A percentile compares a stretch with the other conserved stretches of the same genome.
Conservation (phyloP, 2,113 vertebrate species). For the Thunnus maccoyii region DNA sequence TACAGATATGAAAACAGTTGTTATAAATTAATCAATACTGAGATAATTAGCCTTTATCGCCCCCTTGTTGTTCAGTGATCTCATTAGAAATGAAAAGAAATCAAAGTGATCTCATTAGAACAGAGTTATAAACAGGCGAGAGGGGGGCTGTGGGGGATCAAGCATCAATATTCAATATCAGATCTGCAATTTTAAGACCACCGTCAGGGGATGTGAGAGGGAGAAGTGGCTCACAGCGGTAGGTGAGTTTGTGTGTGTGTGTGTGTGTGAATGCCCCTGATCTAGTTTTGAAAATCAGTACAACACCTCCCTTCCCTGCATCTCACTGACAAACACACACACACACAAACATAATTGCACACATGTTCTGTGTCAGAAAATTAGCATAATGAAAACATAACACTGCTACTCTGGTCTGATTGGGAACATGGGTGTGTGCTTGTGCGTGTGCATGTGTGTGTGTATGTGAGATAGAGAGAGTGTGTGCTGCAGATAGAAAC, state of each 20-base stretch:
- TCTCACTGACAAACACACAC: constrained; percentile 17
- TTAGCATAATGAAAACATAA: constrained; percentile 38
- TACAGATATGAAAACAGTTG: constrained; percentile 65
- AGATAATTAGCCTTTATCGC: constrained; percentile 72
- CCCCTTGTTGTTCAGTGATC: constrained; percentile 61
- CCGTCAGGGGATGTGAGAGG: constrained; percentile 29
- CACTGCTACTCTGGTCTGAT: constrained; percentile 1
- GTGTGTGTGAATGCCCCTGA: constrained; percentile 47
- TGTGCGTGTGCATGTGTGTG: not conserved
- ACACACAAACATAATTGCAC: constrained; percentile 41
- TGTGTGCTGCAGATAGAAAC: too few relatives aligned
- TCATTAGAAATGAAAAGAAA: constrained; percentile 73
- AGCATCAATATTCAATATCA: constrained; percentile 75
- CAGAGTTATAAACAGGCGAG: constrained; percentile 49
- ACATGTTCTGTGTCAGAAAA: constrained; percentile 13
- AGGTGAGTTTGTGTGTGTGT: not conserved
- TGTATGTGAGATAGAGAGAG: not conserved
- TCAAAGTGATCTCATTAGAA: constrained; percentile 74
- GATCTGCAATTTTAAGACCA: constrained; percentile 56
- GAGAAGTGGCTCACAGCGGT: constrained; percentile 50
- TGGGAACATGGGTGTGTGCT: not conserved
- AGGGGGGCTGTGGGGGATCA: not conserved
- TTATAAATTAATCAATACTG: constrained; percentile 74
- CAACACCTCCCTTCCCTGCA: constrained; percentile 19
- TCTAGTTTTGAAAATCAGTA: constrained; percentile 57